Evolutionary conservation across 2,888 invertebrate genomes (phyloP).

Genomic region (Callinectes sapidus): DNA sequence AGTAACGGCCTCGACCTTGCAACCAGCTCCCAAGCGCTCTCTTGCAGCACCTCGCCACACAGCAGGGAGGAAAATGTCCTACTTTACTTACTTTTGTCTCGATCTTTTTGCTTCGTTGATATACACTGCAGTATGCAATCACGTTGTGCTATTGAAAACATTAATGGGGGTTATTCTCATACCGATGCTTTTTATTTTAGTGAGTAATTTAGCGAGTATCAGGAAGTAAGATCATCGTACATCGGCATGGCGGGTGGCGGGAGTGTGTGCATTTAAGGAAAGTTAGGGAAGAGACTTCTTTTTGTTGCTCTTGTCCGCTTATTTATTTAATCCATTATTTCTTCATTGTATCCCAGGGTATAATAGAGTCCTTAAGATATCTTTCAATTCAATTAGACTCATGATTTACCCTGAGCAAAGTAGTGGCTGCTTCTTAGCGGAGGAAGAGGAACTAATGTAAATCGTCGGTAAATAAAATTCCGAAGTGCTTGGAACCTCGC

Average conservation of each 20-base stretch:
- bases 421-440: neutral
- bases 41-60: conserved; percentile 46
- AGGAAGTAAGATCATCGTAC: conserved; percentile 42
- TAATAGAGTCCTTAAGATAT: neutral
- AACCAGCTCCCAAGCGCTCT: conserved; percentile 53
- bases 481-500: neutral
- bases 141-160: neutral
- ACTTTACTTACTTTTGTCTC: neutral
- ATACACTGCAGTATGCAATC: neutral
- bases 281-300: conserved; percentile 45
- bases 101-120: neutral
- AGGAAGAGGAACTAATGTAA: neutral
- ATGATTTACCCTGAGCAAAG: neutral
- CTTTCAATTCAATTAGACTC: neutral
- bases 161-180: neutral
- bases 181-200: neutral
- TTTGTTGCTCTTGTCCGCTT: neutral
- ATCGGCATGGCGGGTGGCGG: conserved; percentile 39
- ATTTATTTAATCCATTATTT: conserved; percentile 6
- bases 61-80: conserved; percentile 3
- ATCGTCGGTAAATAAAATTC: neutral
- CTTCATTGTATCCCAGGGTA: neutral
- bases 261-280: conserved; percentile 51
- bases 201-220: neutral
- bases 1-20: conserved; percentile 68